Evolutionary conservation across 2,113 vertebrate species (phyloP).

Genomic region (Zeus faber): DNA sequence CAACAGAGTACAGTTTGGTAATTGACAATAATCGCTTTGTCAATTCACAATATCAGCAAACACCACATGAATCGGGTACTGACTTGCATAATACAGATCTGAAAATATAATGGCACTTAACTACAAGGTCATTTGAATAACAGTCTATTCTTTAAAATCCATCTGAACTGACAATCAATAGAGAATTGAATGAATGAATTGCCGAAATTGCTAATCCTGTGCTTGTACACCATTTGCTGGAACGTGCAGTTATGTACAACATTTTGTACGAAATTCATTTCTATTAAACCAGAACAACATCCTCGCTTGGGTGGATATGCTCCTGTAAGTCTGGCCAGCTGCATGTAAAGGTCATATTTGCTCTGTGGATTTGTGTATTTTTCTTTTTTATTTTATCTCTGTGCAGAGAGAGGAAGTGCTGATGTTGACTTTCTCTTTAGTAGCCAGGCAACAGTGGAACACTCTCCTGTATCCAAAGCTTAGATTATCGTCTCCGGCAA

Average conservation of each 20-base stretch:
- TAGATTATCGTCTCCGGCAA: background rate
- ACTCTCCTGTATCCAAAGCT: slow-evolving; percentile 12
- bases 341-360: slow-evolving; percentile 55
- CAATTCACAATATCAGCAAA: too few species aligned
- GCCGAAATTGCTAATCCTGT: background rate
- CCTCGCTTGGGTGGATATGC: slow-evolving; percentile 18
- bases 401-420: slow-evolving; percentile 22
- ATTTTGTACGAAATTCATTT: slow-evolving; percentile 12
- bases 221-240: background rate
- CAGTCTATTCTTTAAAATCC: background rate
- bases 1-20: too few species aligned
- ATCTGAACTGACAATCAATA: slow-evolving; percentile 4
- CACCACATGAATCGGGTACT: too few species aligned
- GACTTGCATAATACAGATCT: too few species aligned
- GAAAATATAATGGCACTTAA: too few species aligned
- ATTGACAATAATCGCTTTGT: too few species aligned
- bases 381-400: slow-evolving; percentile 26
- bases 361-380: slow-evolving; percentile 33
- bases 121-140: background rate
- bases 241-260: slow-evolving; percentile 1
- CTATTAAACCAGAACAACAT: slow-evolving; percentile 29
- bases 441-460: slow-evolving; percentile 50
- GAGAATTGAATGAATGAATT: background rate
- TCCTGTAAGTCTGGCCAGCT: slow-evolving; percentile 22
- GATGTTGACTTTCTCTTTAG: slow-evolving; percentile 42